A percentile compares a stretch with the other conserved stretches of the same genome.
These are phyloP conservation scores for Oxygymnocypris stewartii DNA, from an alignment of 2,113 vertebrate species.

Conservation along the genomic window DNA sequence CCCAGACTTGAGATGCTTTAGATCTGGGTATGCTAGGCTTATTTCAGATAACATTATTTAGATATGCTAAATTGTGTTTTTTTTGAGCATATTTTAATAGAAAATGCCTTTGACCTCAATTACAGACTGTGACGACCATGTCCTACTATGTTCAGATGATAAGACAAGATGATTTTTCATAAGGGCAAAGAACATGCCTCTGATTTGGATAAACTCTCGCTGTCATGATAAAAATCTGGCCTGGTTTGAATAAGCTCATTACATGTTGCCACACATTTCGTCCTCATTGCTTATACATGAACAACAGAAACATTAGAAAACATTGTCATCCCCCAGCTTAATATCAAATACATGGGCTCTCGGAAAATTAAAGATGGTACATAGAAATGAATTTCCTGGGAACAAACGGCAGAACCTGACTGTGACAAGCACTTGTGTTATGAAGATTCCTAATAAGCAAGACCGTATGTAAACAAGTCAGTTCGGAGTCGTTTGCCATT, in stretches of 20 bases:
- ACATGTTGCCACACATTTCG: not conserved
- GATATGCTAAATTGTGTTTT: not conserved
- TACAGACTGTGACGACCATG: not conserved
- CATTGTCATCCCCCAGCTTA: not conserved
- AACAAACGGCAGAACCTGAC: not conserved
- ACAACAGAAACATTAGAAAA: not conserved
- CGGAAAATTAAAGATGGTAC: not conserved
- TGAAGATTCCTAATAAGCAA: not conserved
- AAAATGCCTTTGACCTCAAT: not conserved
- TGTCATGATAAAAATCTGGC: not conserved
- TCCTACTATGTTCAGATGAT: not conserved
- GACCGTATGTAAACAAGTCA: not conserved
- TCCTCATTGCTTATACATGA: not conserved
- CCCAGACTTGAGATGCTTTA: not conserved
- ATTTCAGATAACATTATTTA: not conserved
- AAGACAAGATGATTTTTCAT: not conserved
- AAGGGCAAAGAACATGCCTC: not conserved
- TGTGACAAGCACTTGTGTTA: not conserved
- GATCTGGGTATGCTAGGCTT: not conserved
- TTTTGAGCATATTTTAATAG: not conserved
- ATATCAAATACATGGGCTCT: not conserved
- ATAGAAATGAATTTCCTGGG: not conserved
- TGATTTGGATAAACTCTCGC: not conserved
- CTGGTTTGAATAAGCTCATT: not conserved
- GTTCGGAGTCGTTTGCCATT: not conserved